Percentiles rank a stretch among this genome's conserved stretches.
These are phyloP conservation scores for Mesoligia furuncula DNA, from an alignment of 2,888 invertebrate species.

Conservation along the genomic window DNA sequence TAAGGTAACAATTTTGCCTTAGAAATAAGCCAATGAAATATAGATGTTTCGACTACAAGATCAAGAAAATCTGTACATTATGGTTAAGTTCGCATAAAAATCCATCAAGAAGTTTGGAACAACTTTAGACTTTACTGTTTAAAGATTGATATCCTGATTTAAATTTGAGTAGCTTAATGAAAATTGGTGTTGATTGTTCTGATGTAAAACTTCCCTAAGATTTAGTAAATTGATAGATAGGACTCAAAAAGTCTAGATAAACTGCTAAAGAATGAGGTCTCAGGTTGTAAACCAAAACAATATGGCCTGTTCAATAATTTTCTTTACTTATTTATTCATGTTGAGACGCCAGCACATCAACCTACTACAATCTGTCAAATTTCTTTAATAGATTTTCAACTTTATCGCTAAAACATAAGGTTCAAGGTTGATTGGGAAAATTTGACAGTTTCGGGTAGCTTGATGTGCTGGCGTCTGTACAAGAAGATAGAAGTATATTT, in stretches of 20 bases:
- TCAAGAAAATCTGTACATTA: neutral
- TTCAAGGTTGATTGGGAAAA: too few species aligned
- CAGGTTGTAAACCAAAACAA: neutral
- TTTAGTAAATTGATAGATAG: neutral
- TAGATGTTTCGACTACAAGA: neutral
- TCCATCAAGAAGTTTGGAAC: neutral
- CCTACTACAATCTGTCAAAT: too few species aligned
- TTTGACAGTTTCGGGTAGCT: too few species aligned
- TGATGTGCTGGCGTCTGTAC: too few species aligned
- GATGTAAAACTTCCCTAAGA: neutral
- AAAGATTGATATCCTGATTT: neutral
- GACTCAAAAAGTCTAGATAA: neutral
- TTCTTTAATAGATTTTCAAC: too few species aligned
- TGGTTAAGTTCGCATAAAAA: neutral
- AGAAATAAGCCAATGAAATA: too few species aligned
- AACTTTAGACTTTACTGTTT: neutral
- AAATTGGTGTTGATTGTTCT: neutral
- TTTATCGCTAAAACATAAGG: too few species aligned
- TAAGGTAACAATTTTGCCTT: slow-evolving; percentile 79
- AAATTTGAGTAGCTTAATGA: neutral
- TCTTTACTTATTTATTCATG: neutral
- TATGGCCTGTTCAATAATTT: neutral
- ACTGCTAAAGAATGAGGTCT: neutral
- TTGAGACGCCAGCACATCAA: too few species aligned
- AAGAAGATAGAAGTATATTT: too few species aligned